Evolutionary conservation across 2,113 vertebrate genomes (phyloP), one percentile per base, ranked within the genome.

Genomic region (Lathamus discolor): DNA sequence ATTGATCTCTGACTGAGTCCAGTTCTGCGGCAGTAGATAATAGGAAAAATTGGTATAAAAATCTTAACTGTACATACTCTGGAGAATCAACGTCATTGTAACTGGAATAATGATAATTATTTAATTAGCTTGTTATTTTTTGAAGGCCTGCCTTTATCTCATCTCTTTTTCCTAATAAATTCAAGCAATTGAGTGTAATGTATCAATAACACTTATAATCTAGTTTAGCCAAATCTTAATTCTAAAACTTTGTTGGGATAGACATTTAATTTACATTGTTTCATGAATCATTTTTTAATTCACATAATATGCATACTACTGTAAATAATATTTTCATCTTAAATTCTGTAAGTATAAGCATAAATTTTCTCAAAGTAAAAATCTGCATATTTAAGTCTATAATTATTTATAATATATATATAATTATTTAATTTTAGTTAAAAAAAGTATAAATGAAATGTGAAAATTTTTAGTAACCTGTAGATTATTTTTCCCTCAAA

Each of bases 1-100:
- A 39, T 39, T 39, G 39, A 39, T 39, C 39, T 39, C 39, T 39
- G 39, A 39, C 39, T 39, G 39, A 39, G 39, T 39, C 39, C 39
- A 39, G 39, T 39, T 39, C 39, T 39, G 39, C 39, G 5, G 10
- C 10, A 39, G 5, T 6, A 31, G 9, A 14, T n/a, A 61, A n/a
- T 17, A 31, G 9, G 61, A 46, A 66, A 55, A 0, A 0, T 18
- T 6, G 1, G 3, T 22, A 28, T 52, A 35, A 43, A n/a, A n/a
- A 51, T n/a, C 5, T 28, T 46, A 35, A 37, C 6, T 82, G 4
- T 16, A 20, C 15, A 13, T 68, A 41, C 33, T 39, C 8, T 44
- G 18, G 1, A 73, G 3, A 25, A 74, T 35, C 37, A 67, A 7
- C 2, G 24, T 16, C 9, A 39, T 17, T 35, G 8, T 39, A 43